Percentiles rank a stretch among this genome's conserved stretches.
Conservation (phyloP, 2,888 invertebrate species). For the Catocala nupta region DNA sequence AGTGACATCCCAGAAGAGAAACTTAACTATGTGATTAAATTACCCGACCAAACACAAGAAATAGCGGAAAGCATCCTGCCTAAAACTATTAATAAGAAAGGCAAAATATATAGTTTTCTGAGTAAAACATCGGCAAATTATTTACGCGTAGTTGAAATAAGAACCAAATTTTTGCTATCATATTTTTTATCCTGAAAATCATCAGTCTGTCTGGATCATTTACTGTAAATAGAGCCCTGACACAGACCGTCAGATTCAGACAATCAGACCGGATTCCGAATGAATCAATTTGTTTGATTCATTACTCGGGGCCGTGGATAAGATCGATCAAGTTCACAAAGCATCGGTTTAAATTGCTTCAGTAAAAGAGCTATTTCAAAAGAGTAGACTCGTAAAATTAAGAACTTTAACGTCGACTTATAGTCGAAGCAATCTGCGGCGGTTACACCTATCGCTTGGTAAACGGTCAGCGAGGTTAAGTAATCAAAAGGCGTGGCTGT, state of each 20-base stretch:
- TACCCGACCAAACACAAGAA: no score
- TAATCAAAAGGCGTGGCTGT: no score
- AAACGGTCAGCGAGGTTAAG: no score
- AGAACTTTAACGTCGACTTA: slow-evolving; percentile 4
- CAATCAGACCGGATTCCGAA: slow-evolving; percentile 11
- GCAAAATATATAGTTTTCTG: no score
- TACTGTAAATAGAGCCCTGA: slow-evolving; percentile 11
- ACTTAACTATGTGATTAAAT: no score
- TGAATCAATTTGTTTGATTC: slow-evolving; percentile 26
- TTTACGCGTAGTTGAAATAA: no score
- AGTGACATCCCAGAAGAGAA: no score
- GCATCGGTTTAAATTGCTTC: slow-evolving; percentile 20
- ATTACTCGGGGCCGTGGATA: slow-evolving; percentile 13
- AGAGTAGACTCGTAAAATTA: slow-evolving; percentile 5
- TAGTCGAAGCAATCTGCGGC: neutral
- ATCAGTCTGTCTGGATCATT: slow-evolving; percentile 1
- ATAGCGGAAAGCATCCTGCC: no score
- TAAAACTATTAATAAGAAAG: no score
- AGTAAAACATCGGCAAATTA: no score
- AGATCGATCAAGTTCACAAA: slow-evolving; percentile 18
- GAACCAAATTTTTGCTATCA: no score
- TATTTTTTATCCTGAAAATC: neutral
- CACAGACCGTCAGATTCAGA: slow-evolving; percentile 8
- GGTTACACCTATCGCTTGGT: no score
- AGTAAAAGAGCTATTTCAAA: slow-evolving; percentile 14